These are phyloP conservation scores for Lasioglossum baleicum DNA, from an alignment of 1,140 invertebrate species.

Conservation along the genomic window DNA sequence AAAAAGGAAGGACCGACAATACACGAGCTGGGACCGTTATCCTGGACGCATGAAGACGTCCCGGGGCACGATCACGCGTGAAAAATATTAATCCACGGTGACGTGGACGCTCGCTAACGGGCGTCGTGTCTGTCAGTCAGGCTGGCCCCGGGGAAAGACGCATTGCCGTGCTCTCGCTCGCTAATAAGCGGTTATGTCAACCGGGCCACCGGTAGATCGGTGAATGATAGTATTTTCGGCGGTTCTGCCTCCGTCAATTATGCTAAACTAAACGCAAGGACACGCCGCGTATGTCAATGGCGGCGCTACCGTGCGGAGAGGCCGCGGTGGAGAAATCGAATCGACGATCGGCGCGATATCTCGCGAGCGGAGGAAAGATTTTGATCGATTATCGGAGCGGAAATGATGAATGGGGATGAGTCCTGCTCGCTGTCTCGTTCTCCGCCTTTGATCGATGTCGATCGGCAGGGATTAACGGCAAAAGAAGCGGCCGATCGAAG, in stretches of 20 bases:
- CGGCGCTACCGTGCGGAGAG: slow-evolving; percentile 35
- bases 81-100: slow-evolving; percentile 70
- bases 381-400: too few species aligned
- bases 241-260: slow-evolving; percentile 54
- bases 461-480: too few species aligned
- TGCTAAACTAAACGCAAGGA: slow-evolving; percentile 32
- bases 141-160: slow-evolving; percentile 5
- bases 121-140: slow-evolving; percentile 50
- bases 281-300: slow-evolving; percentile 29
- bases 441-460: too few species aligned
- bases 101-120: slow-evolving; percentile 35
- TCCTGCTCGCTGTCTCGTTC: too few species aligned
- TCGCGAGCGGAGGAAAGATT: too few species aligned
- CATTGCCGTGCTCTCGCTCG: slow-evolving; percentile 12
- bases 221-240: slow-evolving; percentile 52
- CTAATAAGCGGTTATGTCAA: slow-evolving; percentile 61
- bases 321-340: too few species aligned
- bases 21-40: slow-evolving; percentile 53
- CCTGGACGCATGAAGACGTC: slow-evolving; percentile 46
- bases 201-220: slow-evolving; percentile 26
- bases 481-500: too few species aligned
- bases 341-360: too few species aligned
- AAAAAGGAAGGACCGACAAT: slow-evolving; percentile 28
- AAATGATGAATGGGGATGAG: too few species aligned
- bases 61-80: slow-evolving; percentile 45